Base-by-base conservation (phyloP, 2,797 vertebrate species). In the Enteromius viviparus region DNA sequence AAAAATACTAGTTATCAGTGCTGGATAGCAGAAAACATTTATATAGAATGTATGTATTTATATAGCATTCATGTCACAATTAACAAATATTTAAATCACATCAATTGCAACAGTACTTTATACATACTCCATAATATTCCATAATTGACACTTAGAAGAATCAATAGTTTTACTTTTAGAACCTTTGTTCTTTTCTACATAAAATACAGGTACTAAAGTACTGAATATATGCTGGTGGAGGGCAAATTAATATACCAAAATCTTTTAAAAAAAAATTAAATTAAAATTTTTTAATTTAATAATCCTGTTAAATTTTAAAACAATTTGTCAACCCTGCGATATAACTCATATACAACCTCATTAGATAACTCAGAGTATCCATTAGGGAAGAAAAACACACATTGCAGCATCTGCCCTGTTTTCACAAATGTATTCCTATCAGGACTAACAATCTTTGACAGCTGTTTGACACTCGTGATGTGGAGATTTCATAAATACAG, bases 371-470 rank as follows among this genome's bases (percentile, higher is more conserved):
- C 49, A 47, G n/a, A 51, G 26, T 29, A 32, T 72, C 17, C 6
- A 58, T 40, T 53, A 23, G 29, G 8, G 2, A 47, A 29, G 26
- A 26, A 60, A 60, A 10, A 26, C n/a, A 23, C 55, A 65, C 29
- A 19, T 11, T 72, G 70, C 4, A 51, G 26, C 45, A 72, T 71
- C 42, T 72, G 15, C 45, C n/a, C 23, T 70, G 17, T 49, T 72
- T 72, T 32, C 26, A 51, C 6, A 2, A 72, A 72, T 21, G 70
- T 21, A 72, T 3, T 51, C 47, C 23, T 60, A 60, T 76, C 14
- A 76, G n/a, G 14, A 40, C n/a, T 60, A 60, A 76, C 53, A 23
- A 42, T 76, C 53, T 76, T 34, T 60, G 34, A 58, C 53, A 60
- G 74, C 72, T 76, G 32, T 37, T 23, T 55, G 49, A 76, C 11